Percentiles rank a stretch among this genome's conserved stretches.
Conservation (phyloP, 2,888 invertebrate genomes). For the Coelopa pilipes region DNA sequence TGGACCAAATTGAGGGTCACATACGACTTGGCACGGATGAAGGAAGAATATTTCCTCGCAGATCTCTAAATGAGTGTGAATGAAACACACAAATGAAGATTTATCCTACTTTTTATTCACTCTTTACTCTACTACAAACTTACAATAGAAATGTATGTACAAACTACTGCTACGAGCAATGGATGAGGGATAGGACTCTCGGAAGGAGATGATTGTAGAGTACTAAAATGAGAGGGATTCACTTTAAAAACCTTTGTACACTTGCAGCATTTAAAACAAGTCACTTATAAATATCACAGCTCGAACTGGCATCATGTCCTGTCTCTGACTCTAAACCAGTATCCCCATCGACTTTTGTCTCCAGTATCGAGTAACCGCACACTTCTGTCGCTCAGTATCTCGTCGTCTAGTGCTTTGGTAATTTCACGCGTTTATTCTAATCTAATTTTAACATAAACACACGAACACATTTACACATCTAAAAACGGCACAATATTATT, state of each 20-base stretch:
- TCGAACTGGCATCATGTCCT: conserved; percentile 47
- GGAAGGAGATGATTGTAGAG: no score
- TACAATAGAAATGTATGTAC: conserved; percentile 18
- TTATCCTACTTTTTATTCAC: conserved; percentile 4
- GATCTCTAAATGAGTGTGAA: no score
- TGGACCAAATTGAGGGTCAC: no score
- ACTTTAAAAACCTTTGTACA: conserved; percentile 41
- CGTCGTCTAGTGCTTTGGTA: conserved; percentile 46
- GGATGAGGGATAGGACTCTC: background rate
- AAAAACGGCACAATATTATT: conserved; percentile 33
- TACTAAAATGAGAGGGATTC: background rate
- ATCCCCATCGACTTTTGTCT: background rate
- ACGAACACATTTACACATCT: conserved; percentile 25
- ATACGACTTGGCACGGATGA: no score
- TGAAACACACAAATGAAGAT: no score
- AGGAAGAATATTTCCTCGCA: no score
- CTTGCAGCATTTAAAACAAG: conserved; percentile 45
- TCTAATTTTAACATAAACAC: conserved; percentile 14
- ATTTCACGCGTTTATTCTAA: conserved; percentile 29
- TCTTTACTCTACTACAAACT: conserved; percentile 10
- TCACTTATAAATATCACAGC: conserved; percentile 50
- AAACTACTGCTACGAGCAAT: conserved; percentile 17
- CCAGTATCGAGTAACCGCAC: background rate
- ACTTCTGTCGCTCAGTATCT: conserved; percentile 27
- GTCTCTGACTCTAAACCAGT: conserved; percentile 27